Conservation (phyloP, 2,888 invertebrate species). For the Cataglyphis albicans region DNA sequence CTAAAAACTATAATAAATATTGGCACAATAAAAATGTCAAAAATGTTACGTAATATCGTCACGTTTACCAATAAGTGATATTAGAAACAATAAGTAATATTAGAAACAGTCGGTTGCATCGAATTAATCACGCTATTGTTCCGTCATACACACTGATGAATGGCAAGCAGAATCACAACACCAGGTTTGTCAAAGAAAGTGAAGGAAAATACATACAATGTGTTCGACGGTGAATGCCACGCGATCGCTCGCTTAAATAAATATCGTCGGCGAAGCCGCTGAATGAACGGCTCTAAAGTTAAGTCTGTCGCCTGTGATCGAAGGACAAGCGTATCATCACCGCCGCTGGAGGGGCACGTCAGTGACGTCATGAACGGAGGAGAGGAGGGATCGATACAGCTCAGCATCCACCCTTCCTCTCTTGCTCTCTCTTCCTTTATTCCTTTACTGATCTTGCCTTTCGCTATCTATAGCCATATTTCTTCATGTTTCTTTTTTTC, state of each 20-base stretch:
- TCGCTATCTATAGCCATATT: conserved; percentile 4
- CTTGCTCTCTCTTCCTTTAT: conserved; percentile 40
- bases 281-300: conserved; percentile 69
- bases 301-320: conserved; percentile 56
- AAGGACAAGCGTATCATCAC: conserved; percentile 69
- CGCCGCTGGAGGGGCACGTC: conserved; percentile 71
- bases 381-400: conserved; percentile 82
- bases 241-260: conserved; percentile 65
- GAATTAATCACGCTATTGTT: neutral
- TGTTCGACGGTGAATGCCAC: conserved; percentile 22
- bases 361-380: conserved; percentile 79
- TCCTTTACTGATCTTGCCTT: conserved; percentile 34
- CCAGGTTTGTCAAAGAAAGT: conserved; percentile 14
- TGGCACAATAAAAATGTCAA: neutral
- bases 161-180: too few relatives aligned
- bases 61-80: neutral
- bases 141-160: neutral
- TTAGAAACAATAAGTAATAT: neutral
- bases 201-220: conserved; percentile 25
- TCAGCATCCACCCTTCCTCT: conserved; percentile 77
- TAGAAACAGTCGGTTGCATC: neutral
- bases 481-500: conserved; percentile 5
- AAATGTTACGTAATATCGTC: neutral
- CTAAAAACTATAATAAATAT: neutral
- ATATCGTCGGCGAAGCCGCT: conserved; percentile 61